Evolutionary conservation across 2,113 vertebrate species (phyloP).

Genomic region (Speoplatyrhinus poulsoni): DNA sequence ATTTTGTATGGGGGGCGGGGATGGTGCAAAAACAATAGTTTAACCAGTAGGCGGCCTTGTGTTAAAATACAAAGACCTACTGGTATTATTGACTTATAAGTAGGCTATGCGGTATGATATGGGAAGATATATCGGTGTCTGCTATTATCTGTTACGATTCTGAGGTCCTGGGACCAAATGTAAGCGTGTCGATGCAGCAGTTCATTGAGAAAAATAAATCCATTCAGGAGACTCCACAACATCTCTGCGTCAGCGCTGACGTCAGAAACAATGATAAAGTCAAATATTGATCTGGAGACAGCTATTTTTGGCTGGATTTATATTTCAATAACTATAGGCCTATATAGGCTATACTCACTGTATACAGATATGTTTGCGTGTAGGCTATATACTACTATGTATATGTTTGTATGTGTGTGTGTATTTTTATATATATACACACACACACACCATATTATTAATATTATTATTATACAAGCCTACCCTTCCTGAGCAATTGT

Average conservation of each 20-base stretch:
- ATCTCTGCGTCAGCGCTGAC: slow-evolving; percentile 93
- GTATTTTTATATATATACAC: too few species aligned
- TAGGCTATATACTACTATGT: not conserved
- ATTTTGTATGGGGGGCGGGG: slow-evolving; percentile 7
- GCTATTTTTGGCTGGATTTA: slow-evolving; percentile 74
- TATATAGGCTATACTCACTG: slow-evolving; percentile 5
- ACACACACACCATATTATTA: too few species aligned
- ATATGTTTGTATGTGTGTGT: too few species aligned
- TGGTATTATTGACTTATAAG: not conserved
- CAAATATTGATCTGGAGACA: slow-evolving; percentile 80
- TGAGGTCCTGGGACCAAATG: slow-evolving; percentile 64
- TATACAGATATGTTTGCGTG: not conserved
- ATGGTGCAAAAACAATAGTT: not conserved
- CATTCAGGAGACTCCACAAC: slow-evolving; percentile 99
- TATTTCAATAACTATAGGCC: slow-evolving; percentile 61
- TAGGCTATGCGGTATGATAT: not conserved
- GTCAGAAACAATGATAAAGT: slow-evolving; percentile 94
- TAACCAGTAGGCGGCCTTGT: slow-evolving; percentile 39
- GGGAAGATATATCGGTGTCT: not conserved
- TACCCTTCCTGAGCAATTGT: too few species aligned
- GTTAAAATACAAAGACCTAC: not conserved
- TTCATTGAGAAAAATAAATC: slow-evolving; percentile 98
- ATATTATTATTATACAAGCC: too few species aligned
- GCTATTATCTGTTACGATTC: slow-evolving; percentile 51
- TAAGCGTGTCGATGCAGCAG: slow-evolving; percentile 85